Percentiles rank a stretch among this genome's conserved stretches.
phyloP scores from a whole-genome alignment of 2,888 invertebrate species.

The Notodonta dromedarius region DNA sequence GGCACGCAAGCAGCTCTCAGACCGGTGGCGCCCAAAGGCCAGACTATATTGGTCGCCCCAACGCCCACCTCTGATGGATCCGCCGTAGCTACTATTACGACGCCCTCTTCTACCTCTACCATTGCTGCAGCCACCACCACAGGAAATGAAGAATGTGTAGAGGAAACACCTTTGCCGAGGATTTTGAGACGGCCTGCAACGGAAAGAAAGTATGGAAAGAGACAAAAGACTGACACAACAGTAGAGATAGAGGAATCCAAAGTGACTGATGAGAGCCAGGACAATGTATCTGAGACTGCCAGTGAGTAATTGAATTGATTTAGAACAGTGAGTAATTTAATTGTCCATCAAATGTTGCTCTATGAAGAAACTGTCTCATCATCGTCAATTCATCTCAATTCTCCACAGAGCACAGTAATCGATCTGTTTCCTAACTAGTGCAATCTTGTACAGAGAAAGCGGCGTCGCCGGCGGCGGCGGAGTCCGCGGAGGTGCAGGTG shows the following conservation, averaged over 20 bases:
- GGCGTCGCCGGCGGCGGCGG: slow-evolving; percentile 40
- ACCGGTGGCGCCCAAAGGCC: slow-evolving; percentile 69
- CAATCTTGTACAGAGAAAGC: slow-evolving; percentile 57
- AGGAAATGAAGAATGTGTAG: slow-evolving; percentile 25
- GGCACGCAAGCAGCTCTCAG: slow-evolving; percentile 66
- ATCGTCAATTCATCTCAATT: too few relatives aligned
- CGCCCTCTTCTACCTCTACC: slow-evolving; percentile 17
- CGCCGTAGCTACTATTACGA: slow-evolving; percentile 14
- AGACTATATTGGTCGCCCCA: slow-evolving; percentile 75
- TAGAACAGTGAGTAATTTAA: slow-evolving; percentile 61
- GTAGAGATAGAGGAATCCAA: slow-evolving; percentile 58
- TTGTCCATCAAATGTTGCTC: too few relatives aligned
- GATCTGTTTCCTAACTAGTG: too few relatives aligned
- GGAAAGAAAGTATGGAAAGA: slow-evolving; percentile 77
- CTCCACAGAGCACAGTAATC: too few relatives aligned
- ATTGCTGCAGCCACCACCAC: slow-evolving; percentile 19
- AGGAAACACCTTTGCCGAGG: slow-evolving; percentile 49
- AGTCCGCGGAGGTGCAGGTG: slow-evolving; percentile 61
- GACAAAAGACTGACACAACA: slow-evolving; percentile 66
- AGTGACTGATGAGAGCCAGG: slow-evolving; percentile 51
- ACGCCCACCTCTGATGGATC: slow-evolving; percentile 51
- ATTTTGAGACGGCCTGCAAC: slow-evolving; percentile 61
- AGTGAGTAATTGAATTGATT: slow-evolving; percentile 65
- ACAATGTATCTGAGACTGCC: slow-evolving; percentile 52
- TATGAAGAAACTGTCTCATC: too few relatives aligned